These are phyloP conservation scores for Eurosta solidaginis DNA, from an alignment of 1,140 invertebrate species.

Conservation along the genomic window DNA sequence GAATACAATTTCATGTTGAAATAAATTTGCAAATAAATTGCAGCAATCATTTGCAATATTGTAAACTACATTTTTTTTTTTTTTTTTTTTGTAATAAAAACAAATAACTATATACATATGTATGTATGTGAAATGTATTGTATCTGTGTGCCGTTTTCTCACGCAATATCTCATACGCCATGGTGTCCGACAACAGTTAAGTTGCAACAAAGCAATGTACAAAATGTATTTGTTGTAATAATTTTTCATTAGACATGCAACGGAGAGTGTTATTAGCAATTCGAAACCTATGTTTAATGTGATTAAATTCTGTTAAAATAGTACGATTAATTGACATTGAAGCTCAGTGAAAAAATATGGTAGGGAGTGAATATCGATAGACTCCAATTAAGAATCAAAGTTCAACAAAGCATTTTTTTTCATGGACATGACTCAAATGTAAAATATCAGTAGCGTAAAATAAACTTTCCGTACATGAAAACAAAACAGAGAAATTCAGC, in stretches of 20 bases:
- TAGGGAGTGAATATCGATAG: background rate
- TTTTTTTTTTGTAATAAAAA: background rate
- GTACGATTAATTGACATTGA: background rate
- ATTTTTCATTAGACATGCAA: background rate
- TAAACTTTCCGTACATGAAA: too few species aligned
- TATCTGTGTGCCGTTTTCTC: background rate
- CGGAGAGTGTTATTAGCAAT: background rate
- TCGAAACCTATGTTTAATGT: background rate
- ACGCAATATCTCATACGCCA: background rate
- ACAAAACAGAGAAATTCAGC: too few species aligned
- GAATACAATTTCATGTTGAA: background rate
- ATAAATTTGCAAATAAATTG: conserved; percentile 1
- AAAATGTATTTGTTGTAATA: background rate
- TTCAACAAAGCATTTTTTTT: background rate
- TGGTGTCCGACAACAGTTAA: background rate
- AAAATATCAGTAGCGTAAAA: too few species aligned
- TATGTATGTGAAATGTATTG: background rate
- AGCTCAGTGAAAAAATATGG: background rate
- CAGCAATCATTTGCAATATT: background rate
- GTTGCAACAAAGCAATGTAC: background rate
- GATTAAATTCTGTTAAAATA: background rate
- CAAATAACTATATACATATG: background rate
- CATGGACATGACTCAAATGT: background rate
- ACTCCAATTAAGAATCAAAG: background rate
- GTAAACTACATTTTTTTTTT: too few species aligned